Base-by-base conservation (phyloP, 2,888 invertebrate species). In the Synanthedon formicaeformis region DNA sequence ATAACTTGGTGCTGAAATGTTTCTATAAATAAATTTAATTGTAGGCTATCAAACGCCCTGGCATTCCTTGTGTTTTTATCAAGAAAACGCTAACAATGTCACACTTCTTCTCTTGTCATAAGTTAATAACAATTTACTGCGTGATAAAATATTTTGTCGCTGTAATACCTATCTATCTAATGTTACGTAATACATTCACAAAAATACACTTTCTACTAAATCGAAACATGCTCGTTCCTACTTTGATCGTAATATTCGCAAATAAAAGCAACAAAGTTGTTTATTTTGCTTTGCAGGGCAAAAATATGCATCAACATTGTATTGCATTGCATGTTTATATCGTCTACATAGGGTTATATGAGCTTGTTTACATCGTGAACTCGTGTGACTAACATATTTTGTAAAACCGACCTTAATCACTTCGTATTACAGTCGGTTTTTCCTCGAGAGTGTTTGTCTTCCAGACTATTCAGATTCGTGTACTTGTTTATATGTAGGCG, bases 331-430 rank as follows among this genome's bases (percentile, higher is more conserved):
- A 13, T 41, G 41, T 13, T 41, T 5, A 11, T 41, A 41, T 13
- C 27, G 27, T 27, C 6, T 41, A 41, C 12, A 41, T 41, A 41
- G 41, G 41, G 13, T 41, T 41, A 41, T 41, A 41, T n/a, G 41
- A 54, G 48, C 51, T 54, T 56, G 56, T 56, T 56, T 56, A 54
- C 56, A 41, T 49, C n/a, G n/a, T 12, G n/a, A 50, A 51, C 51
- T 52, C 52, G 53, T n/a, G 40, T 48, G 13, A 16, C 10, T 14
- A 12, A 13, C 10, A 18, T 27, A 16, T 51, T 51, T 41, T 41
- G 18, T 48, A 54, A 56, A 56, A 14, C 8, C 23, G 23, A 54
- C 56, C 52, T 52, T 54, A 56, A 11, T 11, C 4, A 12, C 4
- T 16, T 13, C 50, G 23, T 45, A 34, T 41, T n/a, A 56, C 52